Percentiles rank a stretch among this genome's conserved stretches.
These are phyloP conservation scores for Ciconia nigra DNA, from an alignment of 2,797 vertebrate genomes.

Conservation along the genomic window DNA sequence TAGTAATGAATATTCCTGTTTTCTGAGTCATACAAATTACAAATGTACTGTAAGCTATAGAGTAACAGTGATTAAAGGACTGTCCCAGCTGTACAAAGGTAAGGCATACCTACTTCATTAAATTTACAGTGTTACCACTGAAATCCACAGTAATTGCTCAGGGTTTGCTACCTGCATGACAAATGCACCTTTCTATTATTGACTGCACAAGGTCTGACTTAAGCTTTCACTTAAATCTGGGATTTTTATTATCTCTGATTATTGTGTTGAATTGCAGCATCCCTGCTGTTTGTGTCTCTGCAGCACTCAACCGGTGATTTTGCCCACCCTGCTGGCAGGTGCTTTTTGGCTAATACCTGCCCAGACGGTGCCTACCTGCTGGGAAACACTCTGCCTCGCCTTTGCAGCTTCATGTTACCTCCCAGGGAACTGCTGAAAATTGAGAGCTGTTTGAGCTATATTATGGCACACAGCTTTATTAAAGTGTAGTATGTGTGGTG, in stretches of 20 bases:
- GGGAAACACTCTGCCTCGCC: background rate
- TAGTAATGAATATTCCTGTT: background rate
- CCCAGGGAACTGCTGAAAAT: background rate
- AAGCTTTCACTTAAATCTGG: background rate
- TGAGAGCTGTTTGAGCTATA: background rate
- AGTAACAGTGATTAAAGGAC: background rate
- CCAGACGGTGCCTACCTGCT: background rate
- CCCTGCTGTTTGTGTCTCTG: background rate
- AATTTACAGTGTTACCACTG: background rate
- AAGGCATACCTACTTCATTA: background rate
- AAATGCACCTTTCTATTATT: background rate
- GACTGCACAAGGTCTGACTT: background rate
- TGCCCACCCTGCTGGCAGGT: background rate
- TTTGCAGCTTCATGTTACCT: background rate
- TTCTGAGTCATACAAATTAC: background rate
- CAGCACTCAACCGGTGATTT: background rate
- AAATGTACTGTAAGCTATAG: accelerated
- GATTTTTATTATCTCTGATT: background rate
- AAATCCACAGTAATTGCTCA: background rate
- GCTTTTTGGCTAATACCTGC: background rate
- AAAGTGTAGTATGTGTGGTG: background rate
- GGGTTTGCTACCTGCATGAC: background rate
- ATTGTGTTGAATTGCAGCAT: background rate
- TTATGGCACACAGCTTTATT: background rate
- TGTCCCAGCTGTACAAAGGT: background rate